These are phyloP conservation scores for Xanthorhoe designata DNA, from an alignment of 2,888 invertebrate genomes.

Conservation along the genomic window DNA sequence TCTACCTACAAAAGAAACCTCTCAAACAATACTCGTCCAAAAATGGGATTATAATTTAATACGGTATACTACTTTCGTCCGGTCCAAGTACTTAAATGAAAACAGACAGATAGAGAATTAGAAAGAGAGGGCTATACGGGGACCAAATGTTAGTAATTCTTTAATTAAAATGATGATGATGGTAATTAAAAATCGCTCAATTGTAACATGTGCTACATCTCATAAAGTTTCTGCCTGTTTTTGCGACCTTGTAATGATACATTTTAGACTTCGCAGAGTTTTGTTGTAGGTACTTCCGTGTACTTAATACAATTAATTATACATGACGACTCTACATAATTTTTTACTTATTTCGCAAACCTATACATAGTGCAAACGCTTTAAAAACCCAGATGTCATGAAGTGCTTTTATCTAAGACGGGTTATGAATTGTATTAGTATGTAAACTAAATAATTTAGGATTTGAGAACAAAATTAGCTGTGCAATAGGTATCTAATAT, in stretches of 20 bases:
- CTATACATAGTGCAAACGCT: too few relatives aligned
- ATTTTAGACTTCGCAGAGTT: not conserved
- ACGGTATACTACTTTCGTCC: not conserved
- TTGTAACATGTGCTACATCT: slow-evolving; percentile 13
- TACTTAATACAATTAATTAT: too few relatives aligned
- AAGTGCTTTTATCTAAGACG: too few relatives aligned
- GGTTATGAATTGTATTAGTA: too few relatives aligned
- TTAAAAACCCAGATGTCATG: too few relatives aligned
- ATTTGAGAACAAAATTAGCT: too few relatives aligned
- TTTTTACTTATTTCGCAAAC: too few relatives aligned
- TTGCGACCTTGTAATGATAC: not conserved
- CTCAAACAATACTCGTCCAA: not conserved
- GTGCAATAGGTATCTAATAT: too few relatives aligned
- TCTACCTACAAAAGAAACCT: not conserved
- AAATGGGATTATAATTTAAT: not conserved
- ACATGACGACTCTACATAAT: too few relatives aligned
- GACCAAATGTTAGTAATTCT: not conserved
- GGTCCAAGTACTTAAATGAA: not conserved
- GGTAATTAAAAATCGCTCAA: slow-evolving; percentile 2
- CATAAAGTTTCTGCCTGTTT: not conserved
- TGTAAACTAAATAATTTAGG: too few relatives aligned
- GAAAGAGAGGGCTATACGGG: not conserved
- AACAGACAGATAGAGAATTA: not conserved
- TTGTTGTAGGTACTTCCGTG: not conserved
- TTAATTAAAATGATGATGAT: slow-evolving; percentile 7